Evolutionary conservation across 1,140 invertebrate species (phyloP), one percentile per base, ranked within the genome.

Genomic region (Cotesia vestalis): DNA sequence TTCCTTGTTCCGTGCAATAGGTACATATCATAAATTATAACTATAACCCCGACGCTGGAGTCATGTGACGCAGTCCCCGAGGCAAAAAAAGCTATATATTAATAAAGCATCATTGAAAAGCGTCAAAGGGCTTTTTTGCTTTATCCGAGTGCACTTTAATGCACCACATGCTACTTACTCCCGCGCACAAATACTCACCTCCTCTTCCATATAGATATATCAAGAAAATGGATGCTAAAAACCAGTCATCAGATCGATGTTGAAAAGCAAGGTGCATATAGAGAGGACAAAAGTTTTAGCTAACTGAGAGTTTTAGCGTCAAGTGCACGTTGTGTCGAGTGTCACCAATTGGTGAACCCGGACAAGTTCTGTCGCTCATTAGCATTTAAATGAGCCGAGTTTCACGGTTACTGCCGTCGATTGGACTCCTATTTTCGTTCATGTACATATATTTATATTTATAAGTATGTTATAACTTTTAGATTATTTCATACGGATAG

Each of bases 31-130:
- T 27, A 27, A 27, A 27, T 51, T 4, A 27, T 27, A 35, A 20
- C 14, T 46, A 20, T 35, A 4, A 3, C 17, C 53, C 53, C 20
- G 12, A 55, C 27, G 27, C 27, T 27, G 27, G 8, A 34, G 17
- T 20, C 27, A 27, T 14, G 5, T 40, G 66, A 51, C 66, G 66
- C 46, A 67, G 52, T 35, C 69, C 61, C 14, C 9, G 51, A 38
- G 69, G 52, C 69, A 38, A 64, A 71, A 71, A 59, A 14, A 53
- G 69, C 55, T 71, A 46, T 46, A 66, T 71, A 71, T 71, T 71
- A 71, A 71, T 71, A 71, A 71, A 71, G 69, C 69, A 38, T 53
- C 69, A 71, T 71, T 71, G 69, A 71, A 67, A 53, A 71, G 60
- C 40, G 9, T 57, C 52, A 51, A 66, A 64, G 59, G 62, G 69